Evolutionary conservation across 2,888 invertebrate species (phyloP).

Genomic region (Pseudoips prasinana): DNA sequence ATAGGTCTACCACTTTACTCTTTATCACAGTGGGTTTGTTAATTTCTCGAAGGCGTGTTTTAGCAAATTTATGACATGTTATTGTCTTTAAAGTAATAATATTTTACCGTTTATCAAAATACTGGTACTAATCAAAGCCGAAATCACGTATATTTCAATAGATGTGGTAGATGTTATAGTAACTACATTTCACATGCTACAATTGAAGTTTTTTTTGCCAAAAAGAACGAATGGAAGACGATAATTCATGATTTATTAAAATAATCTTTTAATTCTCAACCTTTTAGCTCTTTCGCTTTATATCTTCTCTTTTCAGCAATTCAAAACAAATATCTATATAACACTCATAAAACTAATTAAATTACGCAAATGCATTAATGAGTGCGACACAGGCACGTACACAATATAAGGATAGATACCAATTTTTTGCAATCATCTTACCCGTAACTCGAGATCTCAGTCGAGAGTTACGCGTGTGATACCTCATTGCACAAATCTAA

Average conservation of each 20-base stretch:
- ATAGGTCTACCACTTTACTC: conserved; percentile 72
- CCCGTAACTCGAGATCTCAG: conserved; percentile 46
- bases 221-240: conserved; percentile 77
- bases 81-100: conserved; percentile 54
- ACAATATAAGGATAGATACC: conserved; percentile 46
- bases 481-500: conserved; percentile 73
- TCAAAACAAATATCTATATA: conserved; percentile 55
- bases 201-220: conserved; percentile 65
- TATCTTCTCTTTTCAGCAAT: conserved; percentile 56
- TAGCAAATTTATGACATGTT: conserved; percentile 54
- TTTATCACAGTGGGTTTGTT: conserved; percentile 77
- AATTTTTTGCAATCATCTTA: conserved; percentile 63
- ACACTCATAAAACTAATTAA: conserved; percentile 66
- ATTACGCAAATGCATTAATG: conserved; percentile 76
- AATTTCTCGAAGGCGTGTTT: conserved; percentile 66
- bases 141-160: conserved; percentile 22
- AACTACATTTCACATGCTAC: conserved; percentile 62
- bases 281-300: conserved; percentile 44
- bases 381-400: conserved; percentile 49
- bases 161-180: conserved; percentile 58
- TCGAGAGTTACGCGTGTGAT: conserved; percentile 45
- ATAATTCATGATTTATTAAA: conserved; percentile 33
- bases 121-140: conserved; percentile 30
- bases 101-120: too few species aligned
- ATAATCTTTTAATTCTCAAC: conserved; percentile 43